These are phyloP conservation scores for Sebastes fasciatus DNA, from an alignment of 2,113 vertebrate genomes.

Conservation along the genomic window DNA sequence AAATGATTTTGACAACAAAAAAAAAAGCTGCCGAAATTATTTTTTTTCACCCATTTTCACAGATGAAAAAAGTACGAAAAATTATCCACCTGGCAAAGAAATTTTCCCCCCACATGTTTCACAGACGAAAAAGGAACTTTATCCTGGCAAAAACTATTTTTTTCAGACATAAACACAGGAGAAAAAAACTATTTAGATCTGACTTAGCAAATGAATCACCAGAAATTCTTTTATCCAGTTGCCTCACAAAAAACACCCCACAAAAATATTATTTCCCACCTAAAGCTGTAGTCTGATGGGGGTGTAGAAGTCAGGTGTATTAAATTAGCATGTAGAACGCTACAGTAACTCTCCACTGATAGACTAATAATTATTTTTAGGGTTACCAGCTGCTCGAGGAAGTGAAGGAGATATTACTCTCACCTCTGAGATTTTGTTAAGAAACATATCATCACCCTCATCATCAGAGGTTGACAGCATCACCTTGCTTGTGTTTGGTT, in stretches of 20 bases:
- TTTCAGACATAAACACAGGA: neutral
- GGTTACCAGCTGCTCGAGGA: neutral
- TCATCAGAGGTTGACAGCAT: neutral
- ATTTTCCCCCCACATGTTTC: no score
- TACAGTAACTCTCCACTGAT: neutral
- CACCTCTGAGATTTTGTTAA: conserved; percentile 7
- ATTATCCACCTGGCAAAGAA: no score
- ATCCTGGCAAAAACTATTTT: no score
- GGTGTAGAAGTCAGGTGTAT: neutral
- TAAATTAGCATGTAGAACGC: neutral
- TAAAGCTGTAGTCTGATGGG: neutral
- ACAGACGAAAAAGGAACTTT: no score
- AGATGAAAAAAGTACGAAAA: no score
- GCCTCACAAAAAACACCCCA: neutral
- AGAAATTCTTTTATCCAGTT: neutral
- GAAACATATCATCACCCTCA: neutral
- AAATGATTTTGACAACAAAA: no score
- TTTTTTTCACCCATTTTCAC: no score
- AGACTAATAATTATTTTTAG: neutral
- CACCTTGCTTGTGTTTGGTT: neutral
- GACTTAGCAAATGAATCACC: no score
- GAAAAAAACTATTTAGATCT: neutral
- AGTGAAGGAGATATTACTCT: conserved; percentile 7
- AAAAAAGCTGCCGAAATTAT: no score
- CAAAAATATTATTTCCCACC: neutral